A percentile compares a stretch with the other conserved stretches of the same genome.
phyloP scores from a whole-genome alignment of 2,888 invertebrate genomes.

The Aelia acuminata region DNA sequence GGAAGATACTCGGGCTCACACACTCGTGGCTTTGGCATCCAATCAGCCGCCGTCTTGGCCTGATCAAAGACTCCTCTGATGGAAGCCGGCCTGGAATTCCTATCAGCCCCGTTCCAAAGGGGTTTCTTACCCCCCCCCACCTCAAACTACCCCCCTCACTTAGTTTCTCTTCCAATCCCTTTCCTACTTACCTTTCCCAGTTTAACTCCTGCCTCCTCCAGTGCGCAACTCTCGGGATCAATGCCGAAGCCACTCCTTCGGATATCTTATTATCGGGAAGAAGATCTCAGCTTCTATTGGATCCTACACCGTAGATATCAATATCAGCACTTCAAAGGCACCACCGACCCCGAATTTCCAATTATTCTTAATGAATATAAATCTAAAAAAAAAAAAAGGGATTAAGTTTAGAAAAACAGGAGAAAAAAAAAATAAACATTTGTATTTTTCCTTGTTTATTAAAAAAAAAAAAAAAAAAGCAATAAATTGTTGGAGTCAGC shows the following conservation, averaged over 20 bases:
- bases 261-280: constrained; percentile 15
- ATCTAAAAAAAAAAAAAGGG: not conserved
- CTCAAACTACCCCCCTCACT: constrained; percentile 30
- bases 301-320: not conserved
- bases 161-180: constrained; percentile 44
- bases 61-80: constrained; percentile 55
- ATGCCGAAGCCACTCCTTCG: constrained; percentile 51
- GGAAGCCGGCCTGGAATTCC: constrained; percentile 54
- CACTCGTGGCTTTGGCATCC: constrained; percentile 56
- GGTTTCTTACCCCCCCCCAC: constrained; percentile 35
- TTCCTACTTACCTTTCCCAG: constrained; percentile 35
- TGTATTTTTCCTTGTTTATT: too few relatives aligned
- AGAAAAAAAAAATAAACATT: too few relatives aligned
- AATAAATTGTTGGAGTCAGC: too few relatives aligned
- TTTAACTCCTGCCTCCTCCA: constrained; percentile 27
- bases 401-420: too few relatives aligned
- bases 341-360: not conserved
- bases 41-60: constrained; percentile 52
- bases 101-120: constrained; percentile 43
- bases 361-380: not conserved
- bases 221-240: constrained; percentile 50
- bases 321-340: not conserved
- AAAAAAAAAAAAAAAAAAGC: too few relatives aligned
- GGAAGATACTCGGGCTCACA: constrained; percentile 37
- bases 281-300: constrained; percentile 15